A percentile compares a stretch with the other conserved stretches of the same genome.
These are phyloP conservation scores for Saturnia japonica DNA, from an alignment of 2,888 invertebrate species.

Conservation along the genomic window DNA sequence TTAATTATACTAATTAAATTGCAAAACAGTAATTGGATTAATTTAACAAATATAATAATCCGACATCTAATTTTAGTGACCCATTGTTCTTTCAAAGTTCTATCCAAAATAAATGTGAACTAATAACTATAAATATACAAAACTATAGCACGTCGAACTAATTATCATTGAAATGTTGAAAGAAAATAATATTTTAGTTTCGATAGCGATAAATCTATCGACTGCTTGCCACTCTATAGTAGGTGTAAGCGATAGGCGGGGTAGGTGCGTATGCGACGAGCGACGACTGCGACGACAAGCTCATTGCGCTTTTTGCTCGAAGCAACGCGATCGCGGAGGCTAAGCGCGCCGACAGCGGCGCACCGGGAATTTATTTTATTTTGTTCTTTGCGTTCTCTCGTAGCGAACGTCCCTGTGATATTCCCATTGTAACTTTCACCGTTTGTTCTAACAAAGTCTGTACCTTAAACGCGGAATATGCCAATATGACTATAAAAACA, in stretches of 20 bases:
- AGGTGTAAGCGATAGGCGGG: slow-evolving; percentile 25
- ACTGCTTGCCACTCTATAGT: neutral
- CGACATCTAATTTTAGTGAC: no score
- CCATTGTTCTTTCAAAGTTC: no score
- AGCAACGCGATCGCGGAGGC: slow-evolving; percentile 49
- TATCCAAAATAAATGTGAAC: neutral
- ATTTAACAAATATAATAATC: no score
- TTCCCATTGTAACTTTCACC: slow-evolving; percentile 44
- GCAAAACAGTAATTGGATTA: no score
- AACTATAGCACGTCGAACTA: neutral
- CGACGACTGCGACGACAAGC: slow-evolving; percentile 17
- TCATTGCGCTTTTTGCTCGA: slow-evolving; percentile 43
- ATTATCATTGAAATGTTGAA: neutral
- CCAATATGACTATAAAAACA: slow-evolving; percentile 65
- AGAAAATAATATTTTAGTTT: neutral
- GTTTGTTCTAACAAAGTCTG: slow-evolving; percentile 49
- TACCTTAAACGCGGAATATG: slow-evolving; percentile 48
- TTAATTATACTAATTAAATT: no score
- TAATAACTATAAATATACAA: neutral
- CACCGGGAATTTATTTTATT: slow-evolving; percentile 67
- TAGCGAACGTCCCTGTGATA: slow-evolving; percentile 59
- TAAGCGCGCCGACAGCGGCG: slow-evolving; percentile 44
- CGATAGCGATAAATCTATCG: slow-evolving; percentile 9
- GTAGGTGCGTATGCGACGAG: slow-evolving; percentile 24
- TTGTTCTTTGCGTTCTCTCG: slow-evolving; percentile 69